Evolutionary conservation across 2,888 invertebrate genomes (phyloP).

Genomic region (Lepidochrysops patricia): DNA sequence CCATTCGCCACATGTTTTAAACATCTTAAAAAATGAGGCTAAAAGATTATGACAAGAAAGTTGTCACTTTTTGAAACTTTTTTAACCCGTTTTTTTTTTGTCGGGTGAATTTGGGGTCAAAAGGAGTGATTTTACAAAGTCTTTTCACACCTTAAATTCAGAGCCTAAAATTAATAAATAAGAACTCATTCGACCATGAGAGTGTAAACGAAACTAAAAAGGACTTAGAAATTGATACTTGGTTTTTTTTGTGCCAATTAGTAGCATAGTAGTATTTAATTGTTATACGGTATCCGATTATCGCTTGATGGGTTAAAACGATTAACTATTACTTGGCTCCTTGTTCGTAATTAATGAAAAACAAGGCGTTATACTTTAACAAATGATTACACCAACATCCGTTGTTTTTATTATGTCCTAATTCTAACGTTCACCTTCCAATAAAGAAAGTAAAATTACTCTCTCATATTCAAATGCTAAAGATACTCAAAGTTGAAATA

Average conservation of each 20-base stretch:
- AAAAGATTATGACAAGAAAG: neutral
- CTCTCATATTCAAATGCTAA: neutral
- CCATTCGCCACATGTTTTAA: neutral
- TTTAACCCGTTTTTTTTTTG: neutral
- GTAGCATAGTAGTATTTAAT: too few relatives aligned
- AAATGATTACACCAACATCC: too few relatives aligned
- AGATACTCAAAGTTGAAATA: neutral
- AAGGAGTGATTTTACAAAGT: neutral
- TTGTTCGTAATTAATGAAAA: too few relatives aligned
- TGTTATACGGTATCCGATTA: too few relatives aligned
- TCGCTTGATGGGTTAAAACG: too few relatives aligned
- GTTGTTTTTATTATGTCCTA: too few relatives aligned
- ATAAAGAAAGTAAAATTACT: neutral
- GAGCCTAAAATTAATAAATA: neutral
- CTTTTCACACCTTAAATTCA: neutral
- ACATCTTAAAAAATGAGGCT: neutral
- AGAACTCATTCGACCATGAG: neutral
- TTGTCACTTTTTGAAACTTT: neutral
- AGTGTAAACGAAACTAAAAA: too few relatives aligned
- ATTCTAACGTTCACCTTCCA: too few relatives aligned
- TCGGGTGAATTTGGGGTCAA: neutral
- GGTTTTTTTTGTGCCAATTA: too few relatives aligned
- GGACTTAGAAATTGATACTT: too few relatives aligned
- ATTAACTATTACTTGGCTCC: too few relatives aligned
- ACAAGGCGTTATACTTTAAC: too few relatives aligned